These are phyloP conservation scores for Drosophila percnosoma DNA, from an alignment of 2,888 invertebrate genomes.

Conservation along the genomic window DNA sequence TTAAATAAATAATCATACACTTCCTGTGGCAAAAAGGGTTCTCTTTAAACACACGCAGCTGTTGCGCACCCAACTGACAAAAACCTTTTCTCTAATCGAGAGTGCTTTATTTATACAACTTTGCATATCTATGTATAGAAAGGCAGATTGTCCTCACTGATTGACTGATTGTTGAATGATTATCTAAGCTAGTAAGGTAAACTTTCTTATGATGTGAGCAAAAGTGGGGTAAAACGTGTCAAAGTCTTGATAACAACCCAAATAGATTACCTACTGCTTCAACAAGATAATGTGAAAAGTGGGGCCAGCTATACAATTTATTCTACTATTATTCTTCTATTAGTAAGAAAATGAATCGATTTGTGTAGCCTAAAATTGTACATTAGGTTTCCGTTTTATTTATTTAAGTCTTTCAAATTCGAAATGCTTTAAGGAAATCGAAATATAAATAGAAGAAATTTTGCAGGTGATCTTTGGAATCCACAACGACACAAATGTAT, in stretches of 20 bases:
- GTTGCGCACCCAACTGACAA: constrained; percentile 9
- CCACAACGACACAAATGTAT: no score
- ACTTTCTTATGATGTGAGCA: background rate
- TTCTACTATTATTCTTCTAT: background rate
- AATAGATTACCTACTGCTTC: background rate
- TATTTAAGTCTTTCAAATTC: background rate
- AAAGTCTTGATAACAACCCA: background rate
- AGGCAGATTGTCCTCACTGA: background rate
- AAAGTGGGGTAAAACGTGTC: background rate
- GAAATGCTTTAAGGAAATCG: background rate
- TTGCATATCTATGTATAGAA: background rate
- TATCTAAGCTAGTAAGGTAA: background rate
- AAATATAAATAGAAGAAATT: background rate
- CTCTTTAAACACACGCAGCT: constrained; percentile 39
- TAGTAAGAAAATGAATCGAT: background rate
- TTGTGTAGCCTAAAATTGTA: background rate
- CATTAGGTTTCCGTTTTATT: background rate
- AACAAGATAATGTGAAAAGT: background rate
- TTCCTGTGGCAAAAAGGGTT: constrained; percentile 48
- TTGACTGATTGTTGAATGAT: background rate
- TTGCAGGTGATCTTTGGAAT: background rate
- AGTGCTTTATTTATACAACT: background rate
- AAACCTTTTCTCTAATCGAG: background rate
- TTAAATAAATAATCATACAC: constrained; percentile 32
- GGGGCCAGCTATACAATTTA: background rate